phyloP scores from a whole-genome alignment of 1,140 invertebrate genomes.

The Lordiphosa stackelbergi region DNA sequence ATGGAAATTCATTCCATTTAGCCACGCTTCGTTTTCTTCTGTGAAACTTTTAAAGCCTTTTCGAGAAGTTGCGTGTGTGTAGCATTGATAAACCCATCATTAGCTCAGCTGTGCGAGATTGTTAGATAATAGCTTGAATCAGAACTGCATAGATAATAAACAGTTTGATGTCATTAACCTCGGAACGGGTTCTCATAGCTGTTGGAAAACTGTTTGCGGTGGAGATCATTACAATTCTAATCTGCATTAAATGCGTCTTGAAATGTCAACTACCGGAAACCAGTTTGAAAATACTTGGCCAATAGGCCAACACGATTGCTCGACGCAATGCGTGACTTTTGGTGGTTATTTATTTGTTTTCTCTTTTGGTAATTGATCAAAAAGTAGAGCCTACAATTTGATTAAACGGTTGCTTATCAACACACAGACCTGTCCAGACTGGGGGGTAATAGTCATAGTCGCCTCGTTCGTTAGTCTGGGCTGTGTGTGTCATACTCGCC shows the following conservation, averaged over 20 bases:
- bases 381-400: constrained; percentile 1
- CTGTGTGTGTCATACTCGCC: constrained; percentile 32
- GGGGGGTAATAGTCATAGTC: neutral
- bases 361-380: too few species aligned
- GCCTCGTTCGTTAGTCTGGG: constrained; percentile 8
- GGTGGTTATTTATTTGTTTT: neutral
- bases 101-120: constrained; percentile 23
- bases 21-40: constrained; percentile 8
- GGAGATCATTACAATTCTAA: constrained; percentile 24
- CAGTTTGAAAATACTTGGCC: constrained; percentile 8
- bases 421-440: neutral
- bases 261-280: constrained; percentile 10
- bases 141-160: constrained; percentile 23
- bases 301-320: constrained; percentile 7
- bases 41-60: neutral
- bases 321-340: constrained; percentile 9
- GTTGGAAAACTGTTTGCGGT: constrained; percentile 27
- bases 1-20: constrained; percentile 17
- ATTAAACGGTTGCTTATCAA: constrained; percentile 3
- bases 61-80: too few species aligned
- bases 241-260: constrained; percentile 47
- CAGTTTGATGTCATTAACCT: constrained; percentile 40
- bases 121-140: constrained; percentile 30
- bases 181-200: constrained; percentile 33
- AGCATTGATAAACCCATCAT: constrained; percentile 13